Conservation (phyloP, 53 echinoderm and acorn worm genomes). For the Paracentrotus lividus region DNA sequence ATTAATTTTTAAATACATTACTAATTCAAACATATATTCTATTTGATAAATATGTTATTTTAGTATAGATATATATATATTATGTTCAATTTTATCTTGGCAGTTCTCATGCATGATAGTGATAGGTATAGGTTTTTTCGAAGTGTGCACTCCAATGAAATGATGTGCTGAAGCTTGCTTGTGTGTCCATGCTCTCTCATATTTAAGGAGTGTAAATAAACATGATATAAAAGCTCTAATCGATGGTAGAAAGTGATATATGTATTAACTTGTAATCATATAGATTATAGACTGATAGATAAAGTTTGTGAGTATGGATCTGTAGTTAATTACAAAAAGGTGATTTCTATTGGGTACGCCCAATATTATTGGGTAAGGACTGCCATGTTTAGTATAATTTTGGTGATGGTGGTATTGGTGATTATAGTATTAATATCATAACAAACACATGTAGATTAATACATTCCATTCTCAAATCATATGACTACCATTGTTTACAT, state of each 20-base stretch:
- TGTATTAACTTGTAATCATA: not conserved
- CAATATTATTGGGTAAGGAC: not conserved
- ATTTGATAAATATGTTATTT: not conserved
- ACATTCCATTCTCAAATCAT: not conserved
- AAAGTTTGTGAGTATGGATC: not conserved
- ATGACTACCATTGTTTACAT: too few relatives aligned
- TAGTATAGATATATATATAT: not conserved
- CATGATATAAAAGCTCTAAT: not conserved
- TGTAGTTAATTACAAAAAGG: too few relatives aligned
- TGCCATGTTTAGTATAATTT: not conserved
- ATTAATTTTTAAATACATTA: constrained; percentile 37
- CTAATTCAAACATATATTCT: not conserved
- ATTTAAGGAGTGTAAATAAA: not conserved
- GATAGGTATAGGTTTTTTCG: not conserved
- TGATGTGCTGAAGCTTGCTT: constrained; percentile 74
- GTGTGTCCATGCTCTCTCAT: constrained; percentile 86
- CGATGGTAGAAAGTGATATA: not conserved
- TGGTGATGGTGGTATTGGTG: not conserved
- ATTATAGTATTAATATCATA: not conserved
- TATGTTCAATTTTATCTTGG: constrained; percentile 26
- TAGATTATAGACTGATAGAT: not conserved
- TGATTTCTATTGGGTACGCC: too few relatives aligned
- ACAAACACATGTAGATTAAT: not conserved
- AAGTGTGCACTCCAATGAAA: constrained; percentile 17
- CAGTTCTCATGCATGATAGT: constrained; percentile 70